Conservation (phyloP, 1,140 invertebrate species). For the Adoxophyes honmai region DNA sequence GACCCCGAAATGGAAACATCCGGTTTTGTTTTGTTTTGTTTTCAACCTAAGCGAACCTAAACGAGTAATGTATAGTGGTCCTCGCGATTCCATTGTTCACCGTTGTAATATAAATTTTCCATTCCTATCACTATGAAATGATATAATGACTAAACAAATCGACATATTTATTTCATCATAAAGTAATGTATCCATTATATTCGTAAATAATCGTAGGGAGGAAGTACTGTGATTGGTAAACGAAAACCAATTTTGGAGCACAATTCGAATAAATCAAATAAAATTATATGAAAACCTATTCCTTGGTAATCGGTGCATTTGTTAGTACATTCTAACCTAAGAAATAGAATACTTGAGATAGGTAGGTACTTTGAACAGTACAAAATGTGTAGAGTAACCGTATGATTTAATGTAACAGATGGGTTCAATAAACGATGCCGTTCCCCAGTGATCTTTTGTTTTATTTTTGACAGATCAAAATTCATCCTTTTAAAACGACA, state of each 20-base stretch:
- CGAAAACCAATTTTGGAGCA: conserved; percentile 53
- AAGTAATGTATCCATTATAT: conserved; percentile 37
- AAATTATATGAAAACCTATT: conserved; percentile 34
- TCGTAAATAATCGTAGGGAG: conserved; percentile 49
- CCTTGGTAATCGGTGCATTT: conserved; percentile 56
- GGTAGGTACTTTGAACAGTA: conserved; percentile 75
- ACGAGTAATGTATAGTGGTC: no score
- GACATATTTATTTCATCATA: conserved; percentile 33
- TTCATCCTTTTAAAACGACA: no score
- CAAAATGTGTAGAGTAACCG: conserved; percentile 69
- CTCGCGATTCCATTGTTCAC: no score
- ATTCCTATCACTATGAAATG: conserved; percentile 6
- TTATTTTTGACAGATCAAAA: no score
- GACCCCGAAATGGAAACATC: background rate
- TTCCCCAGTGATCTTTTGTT: conserved; percentile 65
- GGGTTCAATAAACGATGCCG: conserved; percentile 75
- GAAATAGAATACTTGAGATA: conserved; percentile 63
- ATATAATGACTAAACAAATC: conserved; percentile 18
- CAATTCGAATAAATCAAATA: conserved; percentile 34
- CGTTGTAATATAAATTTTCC: background rate
- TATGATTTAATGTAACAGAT: conserved; percentile 74
- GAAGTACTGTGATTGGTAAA: conserved; percentile 70
- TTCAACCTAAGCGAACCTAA: background rate
- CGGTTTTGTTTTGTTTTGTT: background rate
- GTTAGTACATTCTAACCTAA: conserved; percentile 61